These are phyloP conservation scores for Lysandra bellargus DNA, from an alignment of 2,888 invertebrate species.

Conservation along the genomic window DNA sequence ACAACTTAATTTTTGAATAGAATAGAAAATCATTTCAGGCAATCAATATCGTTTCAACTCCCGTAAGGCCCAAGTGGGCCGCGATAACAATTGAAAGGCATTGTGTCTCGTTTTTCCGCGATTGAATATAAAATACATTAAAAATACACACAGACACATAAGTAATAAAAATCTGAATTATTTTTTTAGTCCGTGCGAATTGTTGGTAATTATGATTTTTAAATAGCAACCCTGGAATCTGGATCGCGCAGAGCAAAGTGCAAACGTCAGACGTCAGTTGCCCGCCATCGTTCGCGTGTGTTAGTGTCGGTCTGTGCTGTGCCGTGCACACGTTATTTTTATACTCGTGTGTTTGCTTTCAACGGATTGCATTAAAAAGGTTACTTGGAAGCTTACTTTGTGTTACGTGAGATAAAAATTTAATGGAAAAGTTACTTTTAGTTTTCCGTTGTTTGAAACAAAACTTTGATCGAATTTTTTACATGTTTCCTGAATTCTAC, in stretches of 20 bases:
- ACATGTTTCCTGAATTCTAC: background rate
- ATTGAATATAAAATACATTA: too few relatives aligned
- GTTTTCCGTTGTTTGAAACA: background rate
- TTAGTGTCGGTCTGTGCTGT: background rate
- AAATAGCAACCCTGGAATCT: background rate
- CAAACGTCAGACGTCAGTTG: background rate
- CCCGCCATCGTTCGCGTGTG: background rate
- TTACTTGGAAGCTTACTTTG: background rate
- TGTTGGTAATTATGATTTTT: constrained; percentile 11
- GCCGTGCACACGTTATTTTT: background rate
- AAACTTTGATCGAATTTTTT: background rate
- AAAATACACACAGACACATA: background rate
- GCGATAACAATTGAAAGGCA: too few relatives aligned
- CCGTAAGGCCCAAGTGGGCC: too few relatives aligned
- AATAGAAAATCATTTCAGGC: too few relatives aligned
- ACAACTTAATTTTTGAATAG: too few relatives aligned
- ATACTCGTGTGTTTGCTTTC: background rate
- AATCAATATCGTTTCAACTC: too few relatives aligned
- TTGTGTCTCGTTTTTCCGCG: too few relatives aligned
- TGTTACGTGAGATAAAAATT: background rate
- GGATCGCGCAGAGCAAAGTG: background rate
- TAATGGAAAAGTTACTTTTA: background rate
- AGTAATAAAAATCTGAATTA: background rate
- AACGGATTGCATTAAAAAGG: background rate
- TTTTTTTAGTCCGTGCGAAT: background rate